Conservation (phyloP, 2,797 vertebrate genomes). For the Eleutherodactylus coqui region DNA sequence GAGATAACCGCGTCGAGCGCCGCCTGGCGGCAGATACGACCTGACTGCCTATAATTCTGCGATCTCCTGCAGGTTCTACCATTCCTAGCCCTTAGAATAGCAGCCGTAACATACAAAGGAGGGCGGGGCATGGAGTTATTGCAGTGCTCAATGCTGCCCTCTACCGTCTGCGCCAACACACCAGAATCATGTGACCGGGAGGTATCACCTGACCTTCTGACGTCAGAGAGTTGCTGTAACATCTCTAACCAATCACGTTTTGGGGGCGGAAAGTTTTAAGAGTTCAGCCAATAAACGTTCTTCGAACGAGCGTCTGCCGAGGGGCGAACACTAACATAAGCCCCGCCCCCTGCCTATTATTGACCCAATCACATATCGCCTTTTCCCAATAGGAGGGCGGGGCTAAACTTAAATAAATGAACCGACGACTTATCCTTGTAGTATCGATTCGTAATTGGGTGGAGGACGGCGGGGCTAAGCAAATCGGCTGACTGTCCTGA, state of each 20-base stretch:
- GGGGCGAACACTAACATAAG: background rate
- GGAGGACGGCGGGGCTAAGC: background rate
- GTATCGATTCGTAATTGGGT: background rate
- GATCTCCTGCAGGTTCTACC: too few species aligned
- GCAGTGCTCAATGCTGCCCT: background rate
- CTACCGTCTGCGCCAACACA: background rate
- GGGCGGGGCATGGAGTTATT: too few species aligned
- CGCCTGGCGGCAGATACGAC: background rate
- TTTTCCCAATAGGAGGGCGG: background rate
- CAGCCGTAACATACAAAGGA: too few species aligned
- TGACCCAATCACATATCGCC: constrained; percentile 7
- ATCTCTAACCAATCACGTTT: background rate
- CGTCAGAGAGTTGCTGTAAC: too few species aligned
- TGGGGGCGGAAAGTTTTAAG: background rate
- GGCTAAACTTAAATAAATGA: background rate
- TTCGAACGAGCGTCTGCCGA: constrained; percentile 43
- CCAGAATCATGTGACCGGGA: too few species aligned
- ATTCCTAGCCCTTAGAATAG: too few species aligned
- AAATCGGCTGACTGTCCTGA: too few species aligned
- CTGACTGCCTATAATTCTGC: too few species aligned
- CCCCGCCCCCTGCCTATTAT: background rate
- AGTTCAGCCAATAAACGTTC: background rate
- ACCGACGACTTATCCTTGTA: background rate
- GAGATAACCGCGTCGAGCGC: too few species aligned
- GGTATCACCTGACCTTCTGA: too few species aligned